Evolutionary conservation across 1,140 invertebrate genomes (phyloP), one percentile per base, ranked within the genome.

Genomic region (Patella vulgata): DNA sequence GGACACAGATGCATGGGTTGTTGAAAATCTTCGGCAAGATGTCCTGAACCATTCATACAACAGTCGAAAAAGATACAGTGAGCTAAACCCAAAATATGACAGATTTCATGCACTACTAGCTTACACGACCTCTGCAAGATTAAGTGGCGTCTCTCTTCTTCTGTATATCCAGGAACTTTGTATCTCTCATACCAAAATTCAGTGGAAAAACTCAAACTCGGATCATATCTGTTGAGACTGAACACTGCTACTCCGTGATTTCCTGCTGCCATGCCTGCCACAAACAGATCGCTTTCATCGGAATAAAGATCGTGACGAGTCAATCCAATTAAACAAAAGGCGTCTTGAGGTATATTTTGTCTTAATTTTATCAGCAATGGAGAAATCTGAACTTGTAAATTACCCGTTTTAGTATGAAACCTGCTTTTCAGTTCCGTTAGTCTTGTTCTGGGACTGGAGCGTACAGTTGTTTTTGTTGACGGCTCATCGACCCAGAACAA

Each of bases 1-100:
- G 80, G 80, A 71, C 78, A 82, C 19, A 82, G 62, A 57, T 77
- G 74, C 73, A 82, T 79, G 2, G 80, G 73, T 54, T 82, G 80
- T 9, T 64, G 33, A 53, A 80, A 81, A 52, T 81, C 80, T 62
- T 81, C 80, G 21, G 46, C 43, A 47, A 82, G 59, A 66, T 80
- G 77, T 11, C 68, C 77, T 9, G 74, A 77, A 9, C 80, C 80
- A 65, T 82, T 82, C 80, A 82, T 82, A 58, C 76, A 80, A 51
- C 80, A 82, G 54, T 73, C 71, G 40, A 64, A 80, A 55, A 68
- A 81, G 8, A 78, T 74, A 62, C 80, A 82, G 57, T 82, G 80
- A 48, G 67, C 77, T 9, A 82, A 57, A 8, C 80, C 80, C 17
- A 82, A 60, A 48, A 82, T 48, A 44, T 82, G 80, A 14, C 72